Base-by-base conservation (phyloP, 2,888 invertebrate species). In the Limnephilus rhombicus region DNA sequence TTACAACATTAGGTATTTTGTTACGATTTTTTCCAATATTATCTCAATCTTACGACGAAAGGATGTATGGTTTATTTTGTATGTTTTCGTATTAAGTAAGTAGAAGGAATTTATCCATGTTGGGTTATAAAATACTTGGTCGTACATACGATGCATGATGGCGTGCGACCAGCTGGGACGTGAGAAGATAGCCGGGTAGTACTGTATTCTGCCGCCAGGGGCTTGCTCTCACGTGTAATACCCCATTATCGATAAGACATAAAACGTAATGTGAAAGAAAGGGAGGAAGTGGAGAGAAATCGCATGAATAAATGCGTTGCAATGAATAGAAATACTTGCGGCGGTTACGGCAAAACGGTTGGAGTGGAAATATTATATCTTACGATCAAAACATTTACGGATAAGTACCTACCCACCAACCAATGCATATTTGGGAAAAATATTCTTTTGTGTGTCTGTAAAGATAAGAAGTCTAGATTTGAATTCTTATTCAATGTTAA, bases 251-350 rank as follows among this genome's bases (percentile, higher is more conserved):
- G 86, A 86, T 86, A 86, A 45, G 86, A 86, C 45, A 86, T 86
- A 86, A 86, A 86, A 86, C 86, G 86, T n/a, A 86, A 86, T 45
- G 86, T 29, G 86, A 45, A 41, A 68, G 68, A 68, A 68, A 68
- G 68, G 68, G 68, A 68, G 24, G 68, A 68, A 68, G 68, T 68
- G 41, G 41, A 85, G 85, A 85, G 85, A 85, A 53, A 87, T 87
- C 53, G 31, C 87, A 87, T 87, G 87, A 87, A 87, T 87, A 87
- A 87, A 87, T 87, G 87, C 87, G 53, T 87, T 68, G 37, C 31
- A 85, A 85, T 85, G 41, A 41, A 41, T 41, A 68, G 68, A 68
- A 68, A n/a, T 34, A 68, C 68, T 68, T 9, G 68, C 9, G 68
- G 68, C 24, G 68, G 68, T 9, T 24, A 68, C 24, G 68, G 68